Evolutionary conservation across 2,113 vertebrate genomes (phyloP).

Genomic region (Rattus rattus): DNA sequence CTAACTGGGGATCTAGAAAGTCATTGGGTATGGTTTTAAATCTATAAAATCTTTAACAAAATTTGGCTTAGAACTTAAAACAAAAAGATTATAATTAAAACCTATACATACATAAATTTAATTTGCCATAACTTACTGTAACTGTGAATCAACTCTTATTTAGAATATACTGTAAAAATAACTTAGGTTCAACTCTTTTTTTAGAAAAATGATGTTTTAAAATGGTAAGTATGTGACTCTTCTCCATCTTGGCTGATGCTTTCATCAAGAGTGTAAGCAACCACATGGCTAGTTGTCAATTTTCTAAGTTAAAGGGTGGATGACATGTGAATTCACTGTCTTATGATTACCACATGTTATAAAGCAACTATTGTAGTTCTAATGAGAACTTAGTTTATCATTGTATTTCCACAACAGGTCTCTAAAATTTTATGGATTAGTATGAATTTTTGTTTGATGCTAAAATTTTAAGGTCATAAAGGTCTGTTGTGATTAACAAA

Average conservation of each 20-base stretch:
- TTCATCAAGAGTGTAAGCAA: background rate
- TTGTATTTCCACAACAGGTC: background rate
- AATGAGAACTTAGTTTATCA: background rate
- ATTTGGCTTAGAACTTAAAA: background rate
- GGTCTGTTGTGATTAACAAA: background rate
- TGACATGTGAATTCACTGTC: background rate
- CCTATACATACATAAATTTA: background rate
- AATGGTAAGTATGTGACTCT: background rate
- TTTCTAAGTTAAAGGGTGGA: background rate
- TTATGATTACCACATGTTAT: background rate
- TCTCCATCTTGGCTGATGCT: background rate
- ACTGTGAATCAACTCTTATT: background rate
- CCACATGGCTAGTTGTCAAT: background rate
- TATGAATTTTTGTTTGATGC: background rate
- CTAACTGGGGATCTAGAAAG: background rate
- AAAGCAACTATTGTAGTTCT: background rate
- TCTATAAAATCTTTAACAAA: background rate
- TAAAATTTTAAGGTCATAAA: background rate
- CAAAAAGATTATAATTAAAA: background rate
- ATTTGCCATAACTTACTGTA: background rate
- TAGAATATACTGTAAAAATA: background rate
- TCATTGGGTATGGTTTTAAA: background rate
- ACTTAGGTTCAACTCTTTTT: background rate
- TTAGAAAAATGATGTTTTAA: background rate
- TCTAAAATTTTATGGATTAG: background rate